These are phyloP conservation scores for Rhynchopsitta pachyrhyncha DNA, from an alignment of 2,113 vertebrate species.

Conservation along the genomic window DNA sequence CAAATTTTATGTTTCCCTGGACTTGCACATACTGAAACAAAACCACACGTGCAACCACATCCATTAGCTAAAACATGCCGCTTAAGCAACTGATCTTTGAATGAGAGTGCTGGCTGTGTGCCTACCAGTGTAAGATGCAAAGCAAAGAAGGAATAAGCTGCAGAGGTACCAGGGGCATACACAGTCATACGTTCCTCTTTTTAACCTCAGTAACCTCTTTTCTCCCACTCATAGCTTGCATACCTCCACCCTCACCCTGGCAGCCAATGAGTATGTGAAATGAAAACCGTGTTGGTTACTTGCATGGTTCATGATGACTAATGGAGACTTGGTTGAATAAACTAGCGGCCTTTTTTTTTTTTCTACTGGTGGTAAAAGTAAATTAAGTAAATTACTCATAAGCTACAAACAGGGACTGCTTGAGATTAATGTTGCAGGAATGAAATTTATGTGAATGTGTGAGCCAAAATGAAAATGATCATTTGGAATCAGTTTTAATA, in stretches of 20 bases:
- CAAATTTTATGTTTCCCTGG: neutral
- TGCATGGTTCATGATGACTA: slow-evolving; percentile 43
- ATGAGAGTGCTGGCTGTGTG: neutral
- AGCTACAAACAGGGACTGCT: neutral
- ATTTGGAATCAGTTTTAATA: slow-evolving; percentile 25
- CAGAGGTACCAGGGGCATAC: neutral
- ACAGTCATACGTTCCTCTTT: slow-evolving; percentile 58
- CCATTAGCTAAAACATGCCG: neutral
- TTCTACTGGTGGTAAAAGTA: slow-evolving; percentile 6
- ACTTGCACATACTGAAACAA: neutral
- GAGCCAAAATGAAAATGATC: neutral
- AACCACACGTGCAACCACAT: neutral
- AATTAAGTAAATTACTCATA: slow-evolving; percentile 10
- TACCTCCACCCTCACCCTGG: slow-evolving; percentile 45
- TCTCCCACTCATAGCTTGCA: slow-evolving; percentile 36
- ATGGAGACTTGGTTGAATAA: slow-evolving; percentile 39
- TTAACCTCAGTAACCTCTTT: slow-evolving; percentile 65
- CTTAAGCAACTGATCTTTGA: neutral
- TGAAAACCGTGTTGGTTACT: neutral
- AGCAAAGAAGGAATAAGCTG: neutral
- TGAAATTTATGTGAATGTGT: neutral
- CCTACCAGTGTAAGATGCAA: neutral
- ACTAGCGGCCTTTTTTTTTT: neutral
- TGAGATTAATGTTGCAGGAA: neutral
- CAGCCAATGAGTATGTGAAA: slow-evolving; percentile 18